phyloP scores from a whole-genome alignment of 2,797 vertebrate genomes.

The Cirrhinus molitorella region DNA sequence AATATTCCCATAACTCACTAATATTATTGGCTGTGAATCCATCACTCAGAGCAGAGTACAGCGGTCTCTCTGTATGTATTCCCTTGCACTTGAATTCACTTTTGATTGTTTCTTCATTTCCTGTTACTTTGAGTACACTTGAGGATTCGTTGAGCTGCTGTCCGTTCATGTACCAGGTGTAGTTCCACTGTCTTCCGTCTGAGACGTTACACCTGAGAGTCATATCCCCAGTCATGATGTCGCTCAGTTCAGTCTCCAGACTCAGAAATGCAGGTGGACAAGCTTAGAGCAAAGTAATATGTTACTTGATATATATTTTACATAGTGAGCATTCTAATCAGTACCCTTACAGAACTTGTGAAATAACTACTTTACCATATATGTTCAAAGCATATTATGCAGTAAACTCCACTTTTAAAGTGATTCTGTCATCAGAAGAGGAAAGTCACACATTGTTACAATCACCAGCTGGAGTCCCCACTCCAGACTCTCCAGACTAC shows the following conservation, averaged over 20 bases:
- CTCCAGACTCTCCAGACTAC: too few relatives aligned
- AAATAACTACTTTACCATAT: too few relatives aligned
- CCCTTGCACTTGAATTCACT: conserved; percentile 74
- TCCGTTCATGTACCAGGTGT: conserved; percentile 70
- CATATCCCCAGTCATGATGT: conserved; percentile 74
- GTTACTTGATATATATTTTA: background rate
- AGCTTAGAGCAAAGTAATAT: conserved; percentile 57
- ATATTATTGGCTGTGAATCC: conserved; percentile 73
- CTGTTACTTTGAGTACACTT: conserved; percentile 59
- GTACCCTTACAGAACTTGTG: too few relatives aligned
- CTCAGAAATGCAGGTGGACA: conserved; percentile 66
- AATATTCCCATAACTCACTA: conserved; percentile 67
- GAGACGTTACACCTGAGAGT: conserved; percentile 71
- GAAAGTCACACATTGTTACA: too few relatives aligned
- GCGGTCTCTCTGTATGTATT: conserved; percentile 58
- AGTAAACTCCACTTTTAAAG: background rate
- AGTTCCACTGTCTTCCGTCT: conserved; percentile 68
- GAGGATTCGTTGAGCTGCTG: fast-evolving
- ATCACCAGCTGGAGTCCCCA: too few relatives aligned
- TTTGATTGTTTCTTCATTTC: conserved; percentile 66
- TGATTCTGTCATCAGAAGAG: too few relatives aligned
- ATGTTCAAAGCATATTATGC: too few relatives aligned
- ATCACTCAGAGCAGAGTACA: conserved; percentile 64
- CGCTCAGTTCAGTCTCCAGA: conserved; percentile 74
- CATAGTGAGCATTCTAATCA: background rate